phyloP scores from a whole-genome alignment of 1,140 invertebrate genomes.

The Monomorium pharaonis region DNA sequence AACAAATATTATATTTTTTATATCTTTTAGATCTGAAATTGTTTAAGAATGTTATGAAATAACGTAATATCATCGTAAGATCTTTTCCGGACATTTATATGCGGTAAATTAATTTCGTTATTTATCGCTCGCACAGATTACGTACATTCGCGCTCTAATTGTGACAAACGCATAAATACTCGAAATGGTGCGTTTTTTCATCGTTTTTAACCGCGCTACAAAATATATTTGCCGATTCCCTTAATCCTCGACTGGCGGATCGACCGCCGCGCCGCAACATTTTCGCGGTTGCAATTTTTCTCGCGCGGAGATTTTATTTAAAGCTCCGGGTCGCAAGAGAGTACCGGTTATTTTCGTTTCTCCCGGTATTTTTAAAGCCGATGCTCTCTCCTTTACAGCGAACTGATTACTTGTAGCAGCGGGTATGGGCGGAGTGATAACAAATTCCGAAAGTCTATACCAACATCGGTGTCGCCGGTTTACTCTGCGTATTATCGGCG shows the following conservation, averaged over 20 bases:
- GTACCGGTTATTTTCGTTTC: conserved; percentile 63
- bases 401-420: conserved; percentile 62
- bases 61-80: not conserved
- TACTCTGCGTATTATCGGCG: conserved; percentile 64
- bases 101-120: conserved; percentile 9
- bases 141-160: conserved; percentile 14
- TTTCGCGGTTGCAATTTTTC: conserved; percentile 57
- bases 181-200: not conserved
- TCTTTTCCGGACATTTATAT: not conserved
- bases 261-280: conserved; percentile 49
- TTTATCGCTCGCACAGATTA: conserved; percentile 10
- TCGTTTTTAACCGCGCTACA: conserved; percentile 26
- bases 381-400: conserved; percentile 54
- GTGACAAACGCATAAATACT: conserved; percentile 36
- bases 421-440: conserved; percentile 57
- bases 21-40: not conserved
- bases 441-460: conserved; percentile 65
- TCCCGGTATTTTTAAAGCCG: conserved; percentile 63
- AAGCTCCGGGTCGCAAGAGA: conserved; percentile 19
- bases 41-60: conserved; percentile 15
- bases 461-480: conserved; percentile 44
- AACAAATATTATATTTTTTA: too few relatives aligned
- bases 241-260: conserved; percentile 35
- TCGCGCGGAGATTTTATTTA: conserved; percentile 58
- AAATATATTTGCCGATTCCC: conserved; percentile 45